phyloP scores from a whole-genome alignment of 2,888 invertebrate genomes.

The Hydriomena furcata region DNA sequence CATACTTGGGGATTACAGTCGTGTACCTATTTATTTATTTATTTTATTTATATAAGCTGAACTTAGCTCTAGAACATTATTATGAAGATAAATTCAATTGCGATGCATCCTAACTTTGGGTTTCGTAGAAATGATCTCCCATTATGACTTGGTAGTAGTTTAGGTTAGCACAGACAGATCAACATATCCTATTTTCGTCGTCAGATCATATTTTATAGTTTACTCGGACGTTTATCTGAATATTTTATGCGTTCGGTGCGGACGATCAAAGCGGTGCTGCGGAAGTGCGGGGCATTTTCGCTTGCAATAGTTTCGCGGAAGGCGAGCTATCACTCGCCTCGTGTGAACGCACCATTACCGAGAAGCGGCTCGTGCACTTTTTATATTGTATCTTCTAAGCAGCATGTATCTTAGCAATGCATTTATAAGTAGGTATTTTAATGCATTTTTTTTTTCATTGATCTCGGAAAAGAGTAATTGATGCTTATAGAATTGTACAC shows the following conservation, averaged over 20 bases:
- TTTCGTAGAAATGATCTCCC: constrained; percentile 16
- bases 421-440: constrained; percentile 10
- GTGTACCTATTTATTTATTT: too few species aligned
- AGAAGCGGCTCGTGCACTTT: constrained; percentile 57
- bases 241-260: constrained; percentile 39
- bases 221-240: constrained; percentile 28
- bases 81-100: constrained; percentile 12
- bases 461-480: too few species aligned
- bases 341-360: constrained; percentile 48
- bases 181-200: constrained; percentile 29
- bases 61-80: neutral
- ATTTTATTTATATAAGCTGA: too few species aligned
- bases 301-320: constrained; percentile 68
- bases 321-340: constrained; percentile 48
- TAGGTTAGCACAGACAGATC: constrained; percentile 19
- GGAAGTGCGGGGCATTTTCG: constrained; percentile 56
- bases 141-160: constrained; percentile 9
- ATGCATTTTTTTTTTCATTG: neutral
- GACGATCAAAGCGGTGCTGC: constrained; percentile 47
- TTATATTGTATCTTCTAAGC: constrained; percentile 34
- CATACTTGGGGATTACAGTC: too few species aligned
- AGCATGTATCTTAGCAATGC: constrained; percentile 1
- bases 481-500: too few species aligned
- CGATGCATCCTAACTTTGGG: constrained; percentile 2
- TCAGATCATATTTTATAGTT: constrained; percentile 32